phyloP scores from a whole-genome alignment of 2,113 vertebrate genomes.

The Globicephala melas region DNA sequence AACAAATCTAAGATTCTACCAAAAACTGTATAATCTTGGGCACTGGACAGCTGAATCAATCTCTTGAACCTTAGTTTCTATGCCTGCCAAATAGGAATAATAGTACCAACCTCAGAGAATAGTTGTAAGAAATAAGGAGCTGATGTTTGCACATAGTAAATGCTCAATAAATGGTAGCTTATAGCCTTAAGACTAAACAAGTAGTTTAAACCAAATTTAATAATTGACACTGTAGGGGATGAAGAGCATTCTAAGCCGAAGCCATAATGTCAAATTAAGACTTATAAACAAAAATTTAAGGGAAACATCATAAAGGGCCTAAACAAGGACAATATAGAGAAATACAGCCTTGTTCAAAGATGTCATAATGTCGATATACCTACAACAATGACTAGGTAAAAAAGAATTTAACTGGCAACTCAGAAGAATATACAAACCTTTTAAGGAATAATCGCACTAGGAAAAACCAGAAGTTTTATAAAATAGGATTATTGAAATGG shows the following conservation, averaged over 20 bases:
- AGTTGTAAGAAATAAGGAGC: neutral
- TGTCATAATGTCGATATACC: neutral
- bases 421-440: neutral
- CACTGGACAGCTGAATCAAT: neutral
- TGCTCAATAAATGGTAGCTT: neutral
- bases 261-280: constrained; percentile 36
- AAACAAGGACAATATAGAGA: neutral
- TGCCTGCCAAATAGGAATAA: neutral
- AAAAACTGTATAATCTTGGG: neutral
- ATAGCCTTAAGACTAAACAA: neutral
- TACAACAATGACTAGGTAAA: neutral
- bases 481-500: neutral
- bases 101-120: neutral
- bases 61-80: neutral
- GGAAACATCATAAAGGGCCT: neutral
- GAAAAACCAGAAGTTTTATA: constrained; percentile 1
- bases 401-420: neutral
- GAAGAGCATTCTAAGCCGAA: constrained; percentile 4
- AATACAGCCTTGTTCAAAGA: neutral
- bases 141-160: neutral
- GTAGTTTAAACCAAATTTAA: neutral
- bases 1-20: neutral
- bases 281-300: neutral
- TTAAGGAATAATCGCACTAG: neutral
- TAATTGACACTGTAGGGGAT: neutral